Evolutionary conservation across 2,888 invertebrate genomes (phyloP).

Genomic region (Lithophane ornitopus): DNA sequence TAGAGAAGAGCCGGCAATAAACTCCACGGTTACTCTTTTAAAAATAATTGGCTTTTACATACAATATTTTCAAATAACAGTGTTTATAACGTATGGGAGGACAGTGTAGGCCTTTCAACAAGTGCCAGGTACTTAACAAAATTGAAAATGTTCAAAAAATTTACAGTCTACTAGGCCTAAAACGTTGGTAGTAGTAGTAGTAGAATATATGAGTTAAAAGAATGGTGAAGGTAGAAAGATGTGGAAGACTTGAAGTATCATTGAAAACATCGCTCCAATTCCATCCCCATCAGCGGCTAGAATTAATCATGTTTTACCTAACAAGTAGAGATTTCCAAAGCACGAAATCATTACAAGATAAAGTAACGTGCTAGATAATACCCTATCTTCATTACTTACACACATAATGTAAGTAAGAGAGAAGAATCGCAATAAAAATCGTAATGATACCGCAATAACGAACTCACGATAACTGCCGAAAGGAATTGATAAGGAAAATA

Average conservation of each 20-base stretch:
- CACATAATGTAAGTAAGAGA: conserved; percentile 61
- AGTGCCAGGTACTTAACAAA: no score
- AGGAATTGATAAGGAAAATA: conserved; percentile 73
- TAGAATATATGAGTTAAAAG: neutral
- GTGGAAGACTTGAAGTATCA: neutral
- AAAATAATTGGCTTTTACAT: no score
- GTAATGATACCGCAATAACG: conserved; percentile 70
- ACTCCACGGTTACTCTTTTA: no score
- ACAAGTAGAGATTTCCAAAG: neutral
- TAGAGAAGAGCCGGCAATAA: no score
- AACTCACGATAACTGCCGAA: conserved; percentile 68
- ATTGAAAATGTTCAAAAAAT: no score
- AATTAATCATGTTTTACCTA: neutral
- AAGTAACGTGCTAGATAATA: conserved; percentile 34
- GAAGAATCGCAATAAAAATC: conserved; percentile 68
- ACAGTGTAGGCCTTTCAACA: no score
- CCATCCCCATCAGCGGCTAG: neutral
- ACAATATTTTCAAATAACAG: no score
- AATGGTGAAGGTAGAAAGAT: neutral
- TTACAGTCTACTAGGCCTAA: no score
- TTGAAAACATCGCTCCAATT: neutral
- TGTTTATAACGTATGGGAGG: no score
- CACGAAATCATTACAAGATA: conserved; percentile 1
- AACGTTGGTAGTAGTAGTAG: no score
- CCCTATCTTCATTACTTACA: conserved; percentile 62